A percentile compares a stretch with the other conserved stretches of the same genome.
Evolutionary conservation across 2,797 vertebrate species (phyloP).

Genomic region (Thalassophryne amazonica): DNA sequence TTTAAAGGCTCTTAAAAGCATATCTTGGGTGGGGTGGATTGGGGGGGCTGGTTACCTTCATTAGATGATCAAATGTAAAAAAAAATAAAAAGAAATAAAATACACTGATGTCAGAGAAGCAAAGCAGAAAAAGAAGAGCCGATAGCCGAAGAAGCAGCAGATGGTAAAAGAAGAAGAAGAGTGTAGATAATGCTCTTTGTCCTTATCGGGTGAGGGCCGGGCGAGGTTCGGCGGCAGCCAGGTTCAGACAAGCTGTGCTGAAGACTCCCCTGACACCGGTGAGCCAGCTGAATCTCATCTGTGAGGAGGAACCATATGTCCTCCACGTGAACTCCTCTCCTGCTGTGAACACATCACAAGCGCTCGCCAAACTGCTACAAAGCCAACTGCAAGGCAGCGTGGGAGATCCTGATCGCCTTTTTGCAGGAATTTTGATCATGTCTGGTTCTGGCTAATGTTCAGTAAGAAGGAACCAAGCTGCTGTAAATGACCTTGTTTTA

Average conservation of each 20-base stretch:
- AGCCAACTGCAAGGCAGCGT: not conserved
- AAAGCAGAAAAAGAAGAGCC: not conserved
- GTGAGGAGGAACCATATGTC: not conserved
- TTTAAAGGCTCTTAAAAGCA: too few relatives aligned
- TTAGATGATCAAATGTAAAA: too few relatives aligned
- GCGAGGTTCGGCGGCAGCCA: not conserved
- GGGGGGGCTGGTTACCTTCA: too few relatives aligned
- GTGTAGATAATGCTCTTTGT: not conserved
- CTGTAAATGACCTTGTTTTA: not conserved
- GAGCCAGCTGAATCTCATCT: constrained; percentile 21
- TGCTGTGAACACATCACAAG: not conserved
- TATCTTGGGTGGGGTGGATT: too few relatives aligned
- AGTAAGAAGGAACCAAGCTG: not conserved
- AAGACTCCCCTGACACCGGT: constrained; percentile 1
- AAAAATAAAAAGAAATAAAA: too few relatives aligned
- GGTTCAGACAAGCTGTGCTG: not conserved
- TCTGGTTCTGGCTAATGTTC: not conserved
- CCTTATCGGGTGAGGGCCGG: constrained; percentile 26
- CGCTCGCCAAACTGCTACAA: not conserved
- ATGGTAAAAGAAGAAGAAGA: not conserved
- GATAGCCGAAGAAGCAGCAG: not conserved
- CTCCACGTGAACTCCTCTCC: constrained; percentile 4
- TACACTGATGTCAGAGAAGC: too few relatives aligned
- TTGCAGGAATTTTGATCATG: not conserved
- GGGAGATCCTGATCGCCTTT: not conserved